Evolutionary conservation across 2,113 vertebrate genomes (phyloP).

Genomic region (Desmodus rotundus): DNA sequence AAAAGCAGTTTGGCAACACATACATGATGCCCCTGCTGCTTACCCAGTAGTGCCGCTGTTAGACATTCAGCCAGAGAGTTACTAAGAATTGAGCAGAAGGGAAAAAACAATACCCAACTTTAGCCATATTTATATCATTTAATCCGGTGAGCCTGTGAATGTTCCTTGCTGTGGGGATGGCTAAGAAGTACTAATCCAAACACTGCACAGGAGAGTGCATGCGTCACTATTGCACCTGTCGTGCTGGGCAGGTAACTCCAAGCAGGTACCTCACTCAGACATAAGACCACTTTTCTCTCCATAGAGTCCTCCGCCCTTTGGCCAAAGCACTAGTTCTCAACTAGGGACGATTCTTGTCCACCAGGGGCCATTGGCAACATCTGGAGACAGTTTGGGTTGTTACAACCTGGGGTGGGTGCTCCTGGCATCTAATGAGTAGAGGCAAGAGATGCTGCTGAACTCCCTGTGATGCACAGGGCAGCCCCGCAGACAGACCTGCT

Average conservation of each 20-base stretch:
- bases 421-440: neutral
- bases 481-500: neutral
- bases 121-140: neutral
- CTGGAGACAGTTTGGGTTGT: neutral
- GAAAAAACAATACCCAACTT: neutral
- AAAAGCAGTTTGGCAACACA: neutral
- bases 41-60: neutral
- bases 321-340: neutral
- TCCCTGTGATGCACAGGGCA: rapidly evolving
- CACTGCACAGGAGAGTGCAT: neutral
- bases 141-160: neutral
- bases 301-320: neutral
- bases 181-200: neutral
- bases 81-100: neutral
- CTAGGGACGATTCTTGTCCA: neutral
- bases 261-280: neutral
- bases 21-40: neutral
- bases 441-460: neutral
- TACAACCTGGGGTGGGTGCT: neutral
- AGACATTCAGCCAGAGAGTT: neutral
- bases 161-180: neutral
- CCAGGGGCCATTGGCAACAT: neutral
- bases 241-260: neutral
- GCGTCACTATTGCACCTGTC: neutral
- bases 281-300: neutral